Percentiles rank a stretch among this genome's conserved stretches.
phyloP scores from a whole-genome alignment of 2,888 invertebrate species.

The Aphelenchoides bicaudatus region DNA sequence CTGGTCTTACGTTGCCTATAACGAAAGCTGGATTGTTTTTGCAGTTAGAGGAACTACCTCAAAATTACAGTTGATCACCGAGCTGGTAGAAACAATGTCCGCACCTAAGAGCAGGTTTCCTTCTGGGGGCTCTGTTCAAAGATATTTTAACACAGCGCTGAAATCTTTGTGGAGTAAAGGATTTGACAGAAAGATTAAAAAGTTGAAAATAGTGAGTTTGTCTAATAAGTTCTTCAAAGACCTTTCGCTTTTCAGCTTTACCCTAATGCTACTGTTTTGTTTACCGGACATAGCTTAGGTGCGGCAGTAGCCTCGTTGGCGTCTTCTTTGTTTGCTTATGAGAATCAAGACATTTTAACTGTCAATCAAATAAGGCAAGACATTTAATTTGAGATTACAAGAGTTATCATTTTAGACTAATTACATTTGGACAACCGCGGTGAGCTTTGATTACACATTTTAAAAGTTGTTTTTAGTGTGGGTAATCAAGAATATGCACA shows the following conservation, averaged over 20 bases:
- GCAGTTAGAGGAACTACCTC: constrained; percentile 54
- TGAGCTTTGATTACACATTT: no score
- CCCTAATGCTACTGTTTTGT: constrained; percentile 38
- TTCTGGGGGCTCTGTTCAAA: constrained; percentile 53
- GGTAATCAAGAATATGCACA: constrained; percentile 53
- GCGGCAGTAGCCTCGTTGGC: constrained; percentile 14
- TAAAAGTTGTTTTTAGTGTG: no score
- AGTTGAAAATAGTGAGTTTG: constrained; percentile 29
- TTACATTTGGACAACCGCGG: constrained; percentile 58
- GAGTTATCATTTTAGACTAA: constrained; percentile 26
- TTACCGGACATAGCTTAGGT: constrained; percentile 16
- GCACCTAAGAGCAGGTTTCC: constrained; percentile 35
- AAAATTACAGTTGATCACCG: constrained; percentile 51
- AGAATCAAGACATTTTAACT: constrained; percentile 4
- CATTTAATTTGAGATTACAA: constrained; percentile 26
- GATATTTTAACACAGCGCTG: constrained; percentile 53
- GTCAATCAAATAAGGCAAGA: constrained; percentile 47
- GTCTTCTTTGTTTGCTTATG: constrained; percentile 1
- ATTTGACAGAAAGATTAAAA: constrained; percentile 30
- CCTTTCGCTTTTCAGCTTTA: constrained; percentile 27
- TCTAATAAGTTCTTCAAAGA: constrained; percentile 18
- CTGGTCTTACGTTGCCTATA: constrained; percentile 49
- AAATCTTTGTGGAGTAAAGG: constrained; percentile 43
- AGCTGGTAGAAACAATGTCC: constrained; percentile 54
- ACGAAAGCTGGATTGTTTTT: constrained; percentile 43